These are phyloP conservation scores for Telmatherina bonti DNA, from an alignment of 2,797 vertebrate genomes.

Conservation along the genomic window DNA sequence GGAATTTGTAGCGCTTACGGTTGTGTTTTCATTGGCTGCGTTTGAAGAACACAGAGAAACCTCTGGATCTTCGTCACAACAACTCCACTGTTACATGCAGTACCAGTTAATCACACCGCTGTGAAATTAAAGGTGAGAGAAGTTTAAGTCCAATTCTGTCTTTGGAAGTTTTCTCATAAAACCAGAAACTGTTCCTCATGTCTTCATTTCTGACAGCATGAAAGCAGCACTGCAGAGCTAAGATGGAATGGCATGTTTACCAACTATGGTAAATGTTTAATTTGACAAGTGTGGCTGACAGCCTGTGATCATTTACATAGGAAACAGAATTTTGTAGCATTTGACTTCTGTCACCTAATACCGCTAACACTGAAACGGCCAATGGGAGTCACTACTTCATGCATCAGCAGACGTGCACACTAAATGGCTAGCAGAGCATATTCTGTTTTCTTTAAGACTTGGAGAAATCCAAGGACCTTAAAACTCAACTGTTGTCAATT, in stretches of 20 bases:
- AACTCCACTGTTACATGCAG: slow-evolving; percentile 18
- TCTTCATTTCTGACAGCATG: slow-evolving; percentile 48
- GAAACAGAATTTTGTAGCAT: slow-evolving; percentile 60
- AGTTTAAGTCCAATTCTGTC: slow-evolving; percentile 13
- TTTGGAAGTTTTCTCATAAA: slow-evolving; percentile 36
- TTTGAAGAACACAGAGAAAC: slow-evolving; percentile 43
- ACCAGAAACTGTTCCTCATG: slow-evolving; percentile 39
- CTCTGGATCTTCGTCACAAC: slow-evolving; percentile 21
- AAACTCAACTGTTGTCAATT: slow-evolving; percentile 34
- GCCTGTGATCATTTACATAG: slow-evolving; percentile 63
- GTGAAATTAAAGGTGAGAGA: slow-evolving; percentile 45
- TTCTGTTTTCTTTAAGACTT: slow-evolving; percentile 12
- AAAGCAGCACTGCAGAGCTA: slow-evolving; percentile 49
- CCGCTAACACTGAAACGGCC: slow-evolving; percentile 48
- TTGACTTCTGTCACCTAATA: slow-evolving; percentile 64
- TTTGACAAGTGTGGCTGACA: slow-evolving; percentile 66
- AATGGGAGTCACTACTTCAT: slow-evolving; percentile 28
- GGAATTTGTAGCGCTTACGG: slow-evolving; percentile 49
- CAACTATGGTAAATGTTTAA: slow-evolving; percentile 63
- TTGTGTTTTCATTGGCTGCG: slow-evolving; percentile 49
- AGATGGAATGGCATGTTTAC: slow-evolving; percentile 70
- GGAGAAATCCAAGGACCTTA: slow-evolving; percentile 7
- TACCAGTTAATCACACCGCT: slow-evolving; percentile 35
- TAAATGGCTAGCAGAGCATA: slow-evolving; percentile 30
- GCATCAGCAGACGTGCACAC: slow-evolving; percentile 20